Evolutionary conservation across 2,888 invertebrate genomes (phyloP), one percentile per base, ranked within the genome.

Genomic region (Melanophora roralis): DNA sequence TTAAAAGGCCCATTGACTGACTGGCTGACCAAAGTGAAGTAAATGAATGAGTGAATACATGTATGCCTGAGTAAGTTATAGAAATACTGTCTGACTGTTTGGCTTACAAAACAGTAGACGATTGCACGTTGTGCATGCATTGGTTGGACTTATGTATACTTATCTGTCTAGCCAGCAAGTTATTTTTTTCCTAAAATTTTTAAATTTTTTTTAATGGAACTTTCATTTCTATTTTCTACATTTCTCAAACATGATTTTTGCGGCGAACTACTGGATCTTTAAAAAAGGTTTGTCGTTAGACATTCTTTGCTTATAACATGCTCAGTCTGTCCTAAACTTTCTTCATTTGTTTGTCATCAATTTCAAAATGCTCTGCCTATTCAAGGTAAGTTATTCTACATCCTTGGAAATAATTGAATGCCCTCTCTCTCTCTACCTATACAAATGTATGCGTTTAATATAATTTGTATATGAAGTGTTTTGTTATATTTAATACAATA

Each of bases 401-500:
- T 27, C 14, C 51, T 51, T 51, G 49, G 34, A 14, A 53, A 27
- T 51, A 51, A n/a, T 1, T 23, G 40, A 19, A 7, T 16, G 32
- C 23, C 51, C 40, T 6, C n/a, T n/a, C n/a, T n/a, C n/a, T 23
- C 2, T 49, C 6, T 21, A 8, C 16, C 9, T n/a, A 5, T 55
- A 14, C 19, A 16, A 14, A 6, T 62, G 36, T 62, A 38, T 40
- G 32, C 21, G 38, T 27, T 65, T 23, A 27, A 36, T 64, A 16
- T 38, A 19, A 38, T 40, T 60, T 49, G 11, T 19, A 2, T 32
- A 47, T 23, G 16, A 57, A 47, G 43, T 67, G 19, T 45, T 1
- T n/a, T 32, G 40, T 21, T 23, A 72, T 80, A 62, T 36, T 68
- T 72, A 77, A 80, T 76, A 64, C 62, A 67, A 76, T 62, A 72